Conservation (phyloP, 2,888 invertebrate species). For the Drosophila tripunctata region DNA sequence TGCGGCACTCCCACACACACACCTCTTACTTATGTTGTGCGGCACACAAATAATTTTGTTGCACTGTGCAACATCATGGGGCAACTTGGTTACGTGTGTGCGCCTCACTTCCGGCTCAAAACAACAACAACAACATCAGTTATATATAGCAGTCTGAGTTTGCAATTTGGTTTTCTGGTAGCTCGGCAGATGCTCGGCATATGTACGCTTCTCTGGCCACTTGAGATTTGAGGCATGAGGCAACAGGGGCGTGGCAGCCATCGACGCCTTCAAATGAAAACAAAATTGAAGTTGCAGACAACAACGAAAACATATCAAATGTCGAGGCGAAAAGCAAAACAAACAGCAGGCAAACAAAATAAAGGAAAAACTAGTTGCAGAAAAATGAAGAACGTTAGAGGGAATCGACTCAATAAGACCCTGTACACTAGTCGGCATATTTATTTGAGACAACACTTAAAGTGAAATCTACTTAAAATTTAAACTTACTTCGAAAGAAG, state of each 20-base stretch:
- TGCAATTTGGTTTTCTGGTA: conserved; percentile 14
- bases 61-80: conserved; percentile 25
- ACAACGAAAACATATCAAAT: conserved; percentile 19
- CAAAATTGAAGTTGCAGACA: conserved; percentile 5
- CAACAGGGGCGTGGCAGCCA: conserved; percentile 48
- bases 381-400: neutral
- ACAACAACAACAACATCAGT: neutral
- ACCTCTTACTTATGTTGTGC: conserved; percentile 33
- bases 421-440: too few species aligned
- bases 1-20: neutral
- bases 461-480: too few species aligned
- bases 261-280: conserved; percentile 54
- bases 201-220: conserved; percentile 47
- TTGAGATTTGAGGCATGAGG: conserved; percentile 41
- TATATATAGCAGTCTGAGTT: too few species aligned
- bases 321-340: conserved; percentile 25
- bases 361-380: conserved; percentile 3
- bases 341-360: conserved; percentile 2
- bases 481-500: too few species aligned
- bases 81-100: conserved; percentile 37
- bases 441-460: too few species aligned
- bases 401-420: too few species aligned
- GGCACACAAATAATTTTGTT: conserved; percentile 32
- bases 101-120: conserved; percentile 54
- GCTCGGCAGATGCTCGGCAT: conserved; percentile 63